A percentile compares a stretch with the other conserved stretches of the same genome.
phyloP scores from a whole-genome alignment of 2,797 vertebrate species.

The Pantherophis vulpinus region DNA sequence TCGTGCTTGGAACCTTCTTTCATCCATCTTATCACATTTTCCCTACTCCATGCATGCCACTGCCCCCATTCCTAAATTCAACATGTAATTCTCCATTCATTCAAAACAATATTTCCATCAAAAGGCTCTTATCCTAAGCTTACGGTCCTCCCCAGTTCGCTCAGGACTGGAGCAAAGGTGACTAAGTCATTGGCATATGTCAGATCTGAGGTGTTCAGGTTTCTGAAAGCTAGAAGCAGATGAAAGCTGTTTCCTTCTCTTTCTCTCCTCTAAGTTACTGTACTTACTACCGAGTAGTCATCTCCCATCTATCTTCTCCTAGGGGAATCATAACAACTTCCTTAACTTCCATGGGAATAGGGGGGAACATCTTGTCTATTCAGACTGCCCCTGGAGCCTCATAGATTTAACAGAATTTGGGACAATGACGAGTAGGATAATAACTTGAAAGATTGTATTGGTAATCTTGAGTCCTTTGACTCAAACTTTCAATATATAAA shows the following conservation, averaged over 20 bases:
- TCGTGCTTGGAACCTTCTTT: not conserved
- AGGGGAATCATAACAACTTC: not conserved
- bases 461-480: not conserved
- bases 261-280: not conserved
- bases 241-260: not conserved
- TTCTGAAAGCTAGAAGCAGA: not conserved
- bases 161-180: not conserved
- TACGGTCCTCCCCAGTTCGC: no score
- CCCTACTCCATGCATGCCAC: not conserved
- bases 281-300: not conserved
- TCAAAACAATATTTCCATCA: not conserved
- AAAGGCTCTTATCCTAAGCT: not conserved
- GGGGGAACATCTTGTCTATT: not conserved
- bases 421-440: not conserved
- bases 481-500: not conserved
- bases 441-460: not conserved
- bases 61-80: not conserved
- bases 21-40: not conserved
- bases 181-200: not conserved
- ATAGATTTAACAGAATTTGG: not conserved
- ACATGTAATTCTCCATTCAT: not conserved
- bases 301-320: not conserved
- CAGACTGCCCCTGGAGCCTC: not conserved
- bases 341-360: not conserved
- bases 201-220: not conserved